phyloP scores from a whole-genome alignment of 2,888 invertebrate species.

The Arge pagana region DNA sequence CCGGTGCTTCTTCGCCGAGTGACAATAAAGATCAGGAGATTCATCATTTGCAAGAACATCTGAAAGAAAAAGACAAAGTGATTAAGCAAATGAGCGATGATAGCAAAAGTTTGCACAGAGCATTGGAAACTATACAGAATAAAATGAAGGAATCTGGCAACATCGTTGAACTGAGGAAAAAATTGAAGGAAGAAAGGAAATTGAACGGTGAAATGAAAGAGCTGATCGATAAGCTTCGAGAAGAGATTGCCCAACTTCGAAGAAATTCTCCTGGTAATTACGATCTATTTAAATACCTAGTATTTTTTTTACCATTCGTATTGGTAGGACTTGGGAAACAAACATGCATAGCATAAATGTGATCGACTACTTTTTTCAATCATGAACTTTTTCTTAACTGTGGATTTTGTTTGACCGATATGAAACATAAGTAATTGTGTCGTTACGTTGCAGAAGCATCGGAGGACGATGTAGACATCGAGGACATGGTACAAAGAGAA shows the following conservation, averaged over 20 bases:
- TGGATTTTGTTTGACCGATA: no score
- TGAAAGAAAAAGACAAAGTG: conserved; percentile 65
- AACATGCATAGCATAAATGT: no score
- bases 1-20: conserved; percentile 42
- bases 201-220: conserved; percentile 54
- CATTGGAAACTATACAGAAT: conserved; percentile 60
- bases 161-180: conserved; percentile 64
- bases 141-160: conserved; percentile 65
- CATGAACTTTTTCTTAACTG: no score
- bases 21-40: conserved; percentile 61
- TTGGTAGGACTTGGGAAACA: conserved; percentile 5
- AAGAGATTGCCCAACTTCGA: conserved; percentile 36
- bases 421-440: neutral
- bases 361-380: conserved; percentile 5
- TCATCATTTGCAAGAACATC: conserved; percentile 61
- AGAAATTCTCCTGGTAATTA: conserved; percentile 34
- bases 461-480: conserved; percentile 46
- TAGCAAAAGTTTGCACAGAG: conserved; percentile 63
- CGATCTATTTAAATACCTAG: neutral
- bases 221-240: conserved; percentile 51
- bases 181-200: conserved; percentile 62
- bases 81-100: conserved; percentile 66
- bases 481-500: conserved; percentile 62
- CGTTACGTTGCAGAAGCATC: conserved; percentile 20
- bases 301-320: conserved; percentile 8